These are phyloP conservation scores for Zele albiditarsus DNA, from an alignment of 2,888 invertebrate genomes.

Conservation along the genomic window DNA sequence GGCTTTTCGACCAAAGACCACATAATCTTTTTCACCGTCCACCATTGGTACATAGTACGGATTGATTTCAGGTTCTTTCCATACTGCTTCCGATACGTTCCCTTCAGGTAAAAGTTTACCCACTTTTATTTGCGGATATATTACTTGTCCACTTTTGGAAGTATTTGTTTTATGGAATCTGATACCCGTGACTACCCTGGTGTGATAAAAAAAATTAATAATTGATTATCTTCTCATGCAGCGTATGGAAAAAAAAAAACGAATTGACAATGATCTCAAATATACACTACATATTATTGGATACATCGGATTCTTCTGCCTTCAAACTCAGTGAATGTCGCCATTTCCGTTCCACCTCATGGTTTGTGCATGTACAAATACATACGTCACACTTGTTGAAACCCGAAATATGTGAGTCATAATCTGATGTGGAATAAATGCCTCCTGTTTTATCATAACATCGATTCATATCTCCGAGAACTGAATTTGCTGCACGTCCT, in stretches of 20 bases:
- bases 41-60: rapidly evolving
- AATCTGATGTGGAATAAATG: too few relatives aligned
- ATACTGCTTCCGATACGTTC: not conserved
- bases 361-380: not conserved
- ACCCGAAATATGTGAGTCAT: not conserved
- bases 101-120: not conserved
- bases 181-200: not conserved
- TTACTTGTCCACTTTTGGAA: not conserved
- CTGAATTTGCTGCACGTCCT: not conserved
- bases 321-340: not conserved
- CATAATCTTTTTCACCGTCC: not conserved
- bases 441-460: too few relatives aligned
- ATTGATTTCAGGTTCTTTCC: not conserved
- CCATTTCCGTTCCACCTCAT: not conserved
- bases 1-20: not conserved
- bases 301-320: not conserved
- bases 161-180: not conserved
- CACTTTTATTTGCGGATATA: not conserved
- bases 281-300: not conserved
- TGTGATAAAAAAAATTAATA: not conserved
- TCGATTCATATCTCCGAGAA: too few relatives aligned
- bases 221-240: not conserved
- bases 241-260: not conserved
- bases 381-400: not conserved
- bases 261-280: not conserved